phyloP scores from a whole-genome alignment of 2,797 vertebrate species.

The Anableps anableps region DNA sequence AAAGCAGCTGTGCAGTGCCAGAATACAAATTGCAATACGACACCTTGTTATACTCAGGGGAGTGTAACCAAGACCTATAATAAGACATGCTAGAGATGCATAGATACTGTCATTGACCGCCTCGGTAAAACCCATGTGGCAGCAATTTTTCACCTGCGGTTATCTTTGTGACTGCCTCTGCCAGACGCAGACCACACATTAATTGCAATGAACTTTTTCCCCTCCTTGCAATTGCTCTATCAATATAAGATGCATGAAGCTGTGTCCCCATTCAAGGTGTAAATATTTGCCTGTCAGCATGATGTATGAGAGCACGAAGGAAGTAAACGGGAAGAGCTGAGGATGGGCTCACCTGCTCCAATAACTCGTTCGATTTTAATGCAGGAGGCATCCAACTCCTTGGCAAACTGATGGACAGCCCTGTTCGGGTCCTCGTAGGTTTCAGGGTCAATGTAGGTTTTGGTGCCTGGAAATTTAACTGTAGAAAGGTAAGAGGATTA shows the following conservation, averaged over 20 bases:
- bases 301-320: slow-evolving; percentile 85
- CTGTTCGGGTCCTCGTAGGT: slow-evolving; percentile 99
- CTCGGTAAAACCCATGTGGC: slow-evolving; percentile 71
- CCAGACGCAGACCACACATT: slow-evolving; percentile 62
- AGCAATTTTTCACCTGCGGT: slow-evolving; percentile 75
- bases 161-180: slow-evolving; percentile 48
- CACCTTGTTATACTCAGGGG: slow-evolving; percentile 72
- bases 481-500: slow-evolving; percentile 98
- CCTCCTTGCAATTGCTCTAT: slow-evolving; percentile 63
- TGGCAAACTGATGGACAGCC: slow-evolving; percentile 99
- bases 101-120: slow-evolving; percentile 71
- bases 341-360: slow-evolving; percentile 92
- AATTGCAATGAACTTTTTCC: slow-evolving; percentile 75
- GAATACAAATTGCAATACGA: slow-evolving; percentile 70
- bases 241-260: slow-evolving; percentile 67
- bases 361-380: slow-evolving; percentile 99
- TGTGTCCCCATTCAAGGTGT: slow-evolving; percentile 79
- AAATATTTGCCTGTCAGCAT: slow-evolving; percentile 92
- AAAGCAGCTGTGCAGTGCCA: slow-evolving; percentile 68
- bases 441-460: slow-evolving; percentile 99
- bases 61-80: slow-evolving; percentile 70
- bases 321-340: slow-evolving; percentile 79
- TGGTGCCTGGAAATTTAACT: slow-evolving; percentile 99
- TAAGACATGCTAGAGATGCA: slow-evolving; percentile 73
- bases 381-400: slow-evolving; percentile 99